Evolutionary conservation across 2,797 vertebrate genomes (phyloP).

Genomic region (Danio tinwini): DNA sequence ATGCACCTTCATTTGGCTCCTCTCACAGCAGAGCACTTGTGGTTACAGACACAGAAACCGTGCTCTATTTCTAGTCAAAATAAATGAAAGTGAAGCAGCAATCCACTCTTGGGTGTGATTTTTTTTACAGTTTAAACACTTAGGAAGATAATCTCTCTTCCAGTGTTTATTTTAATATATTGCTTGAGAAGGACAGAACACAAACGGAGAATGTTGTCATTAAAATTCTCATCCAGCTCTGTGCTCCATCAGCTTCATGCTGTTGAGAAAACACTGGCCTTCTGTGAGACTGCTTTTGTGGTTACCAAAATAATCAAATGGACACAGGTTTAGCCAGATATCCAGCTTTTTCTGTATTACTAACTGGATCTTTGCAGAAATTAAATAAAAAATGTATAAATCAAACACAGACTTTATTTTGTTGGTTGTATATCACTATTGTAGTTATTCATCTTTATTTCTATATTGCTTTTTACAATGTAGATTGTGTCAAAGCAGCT

Average conservation of each 20-base stretch:
- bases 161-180: constrained; percentile 59
- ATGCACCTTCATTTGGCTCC: constrained; percentile 21
- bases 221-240: constrained; percentile 48
- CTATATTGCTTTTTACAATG: too few relatives aligned
- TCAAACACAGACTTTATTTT: not conserved
- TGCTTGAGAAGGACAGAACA: constrained; percentile 52
- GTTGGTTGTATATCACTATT: too few relatives aligned
- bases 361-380: not conserved
- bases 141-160: constrained; percentile 51
- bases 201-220: constrained; percentile 57
- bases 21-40: constrained; percentile 38
- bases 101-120: constrained; percentile 62
- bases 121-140: constrained; percentile 67
- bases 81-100: constrained; percentile 56
- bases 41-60: constrained; percentile 44
- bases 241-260: constrained; percentile 49
- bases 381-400: not conserved
- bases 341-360: constrained; percentile 2
- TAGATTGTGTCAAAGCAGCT: too few relatives aligned
- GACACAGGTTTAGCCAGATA: not conserved
- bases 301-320: not conserved
- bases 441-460: too few relatives aligned
- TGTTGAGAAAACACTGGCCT: constrained; percentile 53
- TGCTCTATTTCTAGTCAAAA: constrained; percentile 66
- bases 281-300: constrained; percentile 42